Evolutionary conservation across 2,888 invertebrate genomes (phyloP), one percentile per base, ranked within the genome.

Genomic region (Zaprionus obscuricornis): DNA sequence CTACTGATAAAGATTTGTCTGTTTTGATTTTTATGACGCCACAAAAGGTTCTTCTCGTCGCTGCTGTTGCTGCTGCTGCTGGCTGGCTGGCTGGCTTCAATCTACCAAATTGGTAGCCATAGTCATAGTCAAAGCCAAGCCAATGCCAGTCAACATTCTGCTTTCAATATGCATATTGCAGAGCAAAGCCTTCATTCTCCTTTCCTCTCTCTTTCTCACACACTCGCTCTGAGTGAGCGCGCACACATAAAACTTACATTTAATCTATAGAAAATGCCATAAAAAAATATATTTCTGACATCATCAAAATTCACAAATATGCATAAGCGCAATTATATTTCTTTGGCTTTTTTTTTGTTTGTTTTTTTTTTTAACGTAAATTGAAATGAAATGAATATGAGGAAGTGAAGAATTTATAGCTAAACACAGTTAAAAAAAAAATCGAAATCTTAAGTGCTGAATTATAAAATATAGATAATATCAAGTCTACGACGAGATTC

Each of bases 1-100:
- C 66, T 52, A 40, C 72, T 82, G 81, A 81, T 83, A 83, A 84
- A 69, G 65, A 70, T 79, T 84, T 81, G 78, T 75, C 66, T 73
- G 66, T 74, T 77, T 81, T 77, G 83, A 81, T 79, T 82, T 82
- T 82, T 84, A 82, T 69, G 78, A 79, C 62, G 70, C 77, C 77
- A 77, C 77, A 83, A 69, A 76, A 74, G 60, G 60, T 59, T 63
- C n/a, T n/a, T n/a, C n/a, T n/a, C n/a, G n/a, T 13, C n/a, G n/a
- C 17, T 37, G 37, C 37, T 37, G 20, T 22, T 10, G 6, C 34
- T 13, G 24, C 24, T n/a, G n/a, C n/a, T n/a, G n/a, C n/a, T n/a
- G n/a, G n/a, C n/a, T n/a, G n/a, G n/a, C n/a, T 54, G 46, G 56
- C 20, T 59, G 59, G 27, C 37, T 56, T 46, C 60, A 72, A 62